Percentiles rank a stretch among this genome's conserved stretches.
Evolutionary conservation across 2,113 vertebrate genomes (phyloP).

Genomic region (Cyprinus carpio): DNA sequence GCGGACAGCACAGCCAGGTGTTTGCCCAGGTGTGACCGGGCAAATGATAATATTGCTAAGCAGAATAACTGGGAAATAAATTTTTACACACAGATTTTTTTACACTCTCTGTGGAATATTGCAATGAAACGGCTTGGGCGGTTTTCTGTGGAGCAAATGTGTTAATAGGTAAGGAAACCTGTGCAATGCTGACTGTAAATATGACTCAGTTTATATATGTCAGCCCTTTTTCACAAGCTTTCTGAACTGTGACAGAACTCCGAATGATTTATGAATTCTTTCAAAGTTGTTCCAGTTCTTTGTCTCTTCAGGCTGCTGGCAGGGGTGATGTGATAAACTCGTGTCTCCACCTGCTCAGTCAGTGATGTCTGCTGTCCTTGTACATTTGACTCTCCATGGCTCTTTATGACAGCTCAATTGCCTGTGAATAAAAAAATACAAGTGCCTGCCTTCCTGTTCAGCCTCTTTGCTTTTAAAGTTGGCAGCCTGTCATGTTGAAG

Average conservation of each 20-base stretch:
- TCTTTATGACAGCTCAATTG: constrained; percentile 49
- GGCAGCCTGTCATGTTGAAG: not conserved
- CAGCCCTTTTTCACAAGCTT: not conserved
- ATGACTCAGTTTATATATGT: not conserved
- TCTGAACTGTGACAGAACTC: constrained; percentile 22
- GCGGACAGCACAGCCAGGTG: constrained; percentile 61
- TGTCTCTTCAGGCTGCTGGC: not conserved
- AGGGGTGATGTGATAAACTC: not conserved
- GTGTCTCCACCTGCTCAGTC: constrained; percentile 46
- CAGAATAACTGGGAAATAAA: not conserved
- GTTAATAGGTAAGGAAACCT: not conserved
- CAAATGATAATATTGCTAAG: constrained; percentile 12
- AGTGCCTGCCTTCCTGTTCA: constrained; percentile 53
- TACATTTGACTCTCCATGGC: constrained; percentile 45
- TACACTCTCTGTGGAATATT: not conserved
- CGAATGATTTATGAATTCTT: not conserved
- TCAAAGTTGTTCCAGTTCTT: not conserved
- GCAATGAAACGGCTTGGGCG: not conserved
- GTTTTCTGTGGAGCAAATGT: not conserved
- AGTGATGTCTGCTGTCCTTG: constrained; percentile 51
- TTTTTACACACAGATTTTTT: not conserved
- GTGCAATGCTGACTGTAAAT: not conserved
- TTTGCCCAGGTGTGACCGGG: constrained; percentile 32
- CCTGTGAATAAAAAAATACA: constrained; percentile 50
- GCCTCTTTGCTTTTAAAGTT: not conserved